These are phyloP conservation scores for Synanceia verrucosa DNA, from an alignment of 2,797 vertebrate species.

Conservation along the genomic window DNA sequence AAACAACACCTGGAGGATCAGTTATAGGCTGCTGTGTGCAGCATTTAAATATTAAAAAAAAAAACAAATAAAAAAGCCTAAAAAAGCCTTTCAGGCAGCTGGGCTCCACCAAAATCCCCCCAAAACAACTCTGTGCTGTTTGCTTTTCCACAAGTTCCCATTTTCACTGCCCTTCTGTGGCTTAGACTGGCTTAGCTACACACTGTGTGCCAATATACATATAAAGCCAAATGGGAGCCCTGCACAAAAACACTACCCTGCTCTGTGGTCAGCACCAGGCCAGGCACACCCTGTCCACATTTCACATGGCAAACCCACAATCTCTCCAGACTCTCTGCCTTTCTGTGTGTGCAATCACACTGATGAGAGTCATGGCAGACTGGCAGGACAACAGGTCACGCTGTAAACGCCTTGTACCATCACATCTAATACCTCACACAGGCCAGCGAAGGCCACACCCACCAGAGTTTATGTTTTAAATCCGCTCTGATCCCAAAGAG, in stretches of 20 bases:
- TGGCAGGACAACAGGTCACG: conserved; percentile 25
- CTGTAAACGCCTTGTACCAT: conserved; percentile 34
- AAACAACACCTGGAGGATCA: conserved; percentile 17
- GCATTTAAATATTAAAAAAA: conserved; percentile 40
- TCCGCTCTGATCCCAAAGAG: conserved; percentile 25
- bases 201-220: conserved; percentile 52
- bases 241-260: conserved; percentile 70
- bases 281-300: conserved; percentile 67
- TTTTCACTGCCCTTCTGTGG: conserved; percentile 64
- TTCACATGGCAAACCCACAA: conserved; percentile 48
- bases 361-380: conserved; percentile 24
- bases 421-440: conserved; percentile 16
- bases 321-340: conserved; percentile 29
- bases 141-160: conserved; percentile 67
- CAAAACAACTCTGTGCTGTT: conserved; percentile 61
- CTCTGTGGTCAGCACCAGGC: conserved; percentile 67
- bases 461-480: conserved; percentile 11
- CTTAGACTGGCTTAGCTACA: conserved; percentile 58
- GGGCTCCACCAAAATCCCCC: conserved; percentile 49
- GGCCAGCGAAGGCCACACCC: neutral
- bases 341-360: conserved; percentile 6
- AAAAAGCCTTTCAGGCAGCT: conserved; percentile 53
- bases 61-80: too few relatives aligned
- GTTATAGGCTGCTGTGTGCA: conserved; percentile 9
- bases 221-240: conserved; percentile 53